Conservation (phyloP, 2,888 invertebrate species). For the Ecliptopera silaceata region DNA sequence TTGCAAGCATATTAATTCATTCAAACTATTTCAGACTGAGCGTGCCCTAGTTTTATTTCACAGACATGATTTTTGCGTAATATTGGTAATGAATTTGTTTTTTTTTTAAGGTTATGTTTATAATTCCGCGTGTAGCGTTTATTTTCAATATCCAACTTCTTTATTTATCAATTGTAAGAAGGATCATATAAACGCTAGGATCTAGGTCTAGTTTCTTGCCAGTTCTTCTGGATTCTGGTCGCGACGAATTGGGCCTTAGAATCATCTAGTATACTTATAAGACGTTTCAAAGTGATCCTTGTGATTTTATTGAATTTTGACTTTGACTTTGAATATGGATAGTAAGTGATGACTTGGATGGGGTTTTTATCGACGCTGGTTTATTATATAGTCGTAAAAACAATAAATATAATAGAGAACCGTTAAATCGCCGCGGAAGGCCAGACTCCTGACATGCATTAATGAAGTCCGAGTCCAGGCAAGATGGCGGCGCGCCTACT, state of each 20-base stretch:
- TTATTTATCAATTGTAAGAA: no score
- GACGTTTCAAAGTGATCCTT: no score
- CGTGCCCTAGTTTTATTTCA: constrained; percentile 17
- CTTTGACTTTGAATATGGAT: no score
- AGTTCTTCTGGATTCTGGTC: no score
- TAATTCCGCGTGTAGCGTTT: no score
- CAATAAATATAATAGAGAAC: constrained; percentile 55
- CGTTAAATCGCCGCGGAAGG: constrained; percentile 71
- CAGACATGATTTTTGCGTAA: constrained; percentile 7
- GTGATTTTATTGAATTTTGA: no score
- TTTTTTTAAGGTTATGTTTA: neutral
- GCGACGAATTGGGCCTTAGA: no score
- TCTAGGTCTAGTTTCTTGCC: no score
- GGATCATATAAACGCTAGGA: neutral
- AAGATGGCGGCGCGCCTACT: constrained; percentile 50
- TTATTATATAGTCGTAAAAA: neutral
- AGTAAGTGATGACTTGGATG: neutral
- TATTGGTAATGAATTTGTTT: constrained; percentile 4
- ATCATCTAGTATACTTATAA: no score
- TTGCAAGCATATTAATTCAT: constrained; percentile 17
- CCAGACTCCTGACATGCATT: constrained; percentile 67
- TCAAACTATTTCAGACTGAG: constrained; percentile 10
- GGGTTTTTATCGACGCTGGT: neutral
- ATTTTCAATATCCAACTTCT: no score
- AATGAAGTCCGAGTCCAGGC: constrained; percentile 45